Conservation (phyloP, 2,797 vertebrate species). For the Sebastiscus tertius region DNA sequence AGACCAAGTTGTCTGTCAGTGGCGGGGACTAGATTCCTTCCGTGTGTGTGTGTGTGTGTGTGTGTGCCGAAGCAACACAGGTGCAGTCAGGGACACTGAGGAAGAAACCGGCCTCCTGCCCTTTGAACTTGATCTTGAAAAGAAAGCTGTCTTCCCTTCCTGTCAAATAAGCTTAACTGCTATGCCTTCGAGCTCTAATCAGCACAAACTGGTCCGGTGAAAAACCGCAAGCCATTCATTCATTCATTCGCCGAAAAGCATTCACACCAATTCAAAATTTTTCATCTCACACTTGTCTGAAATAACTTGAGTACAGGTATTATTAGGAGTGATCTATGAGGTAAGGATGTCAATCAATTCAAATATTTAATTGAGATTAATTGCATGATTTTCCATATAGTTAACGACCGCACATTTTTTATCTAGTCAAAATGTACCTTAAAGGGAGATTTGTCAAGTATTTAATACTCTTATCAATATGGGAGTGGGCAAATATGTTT, state of each 20-base stretch:
- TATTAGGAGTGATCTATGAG: not conserved
- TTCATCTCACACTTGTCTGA: conserved; percentile 5
- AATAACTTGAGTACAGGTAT: conserved; percentile 13
- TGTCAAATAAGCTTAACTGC: conserved; percentile 74
- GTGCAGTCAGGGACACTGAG: conserved; percentile 81
- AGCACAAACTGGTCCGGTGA: conserved; percentile 51
- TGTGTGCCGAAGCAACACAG: conserved; percentile 66
- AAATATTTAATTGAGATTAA: no score
- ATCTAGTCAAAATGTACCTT: no score
- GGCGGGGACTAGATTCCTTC: conserved; percentile 13
- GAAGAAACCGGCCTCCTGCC: conserved; percentile 70
- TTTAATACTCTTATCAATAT: no score
- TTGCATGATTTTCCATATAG: no score
- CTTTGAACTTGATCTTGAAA: conserved; percentile 85
- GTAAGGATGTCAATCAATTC: no score
- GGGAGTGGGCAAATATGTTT: no score
- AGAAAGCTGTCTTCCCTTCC: conserved; percentile 73
- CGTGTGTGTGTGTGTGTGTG: conserved; percentile 15
- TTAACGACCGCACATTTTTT: no score
- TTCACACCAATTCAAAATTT: conserved; percentile 3
- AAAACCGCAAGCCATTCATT: conserved; percentile 26
- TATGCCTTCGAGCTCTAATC: conserved; percentile 70
- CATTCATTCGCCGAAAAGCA: conserved; percentile 1
- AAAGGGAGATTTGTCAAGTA: no score
- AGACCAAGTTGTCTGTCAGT: conserved; percentile 62